Evolutionary conservation across 2,797 vertebrate genomes (phyloP).

Genomic region (Holocentrus rufus): DNA sequence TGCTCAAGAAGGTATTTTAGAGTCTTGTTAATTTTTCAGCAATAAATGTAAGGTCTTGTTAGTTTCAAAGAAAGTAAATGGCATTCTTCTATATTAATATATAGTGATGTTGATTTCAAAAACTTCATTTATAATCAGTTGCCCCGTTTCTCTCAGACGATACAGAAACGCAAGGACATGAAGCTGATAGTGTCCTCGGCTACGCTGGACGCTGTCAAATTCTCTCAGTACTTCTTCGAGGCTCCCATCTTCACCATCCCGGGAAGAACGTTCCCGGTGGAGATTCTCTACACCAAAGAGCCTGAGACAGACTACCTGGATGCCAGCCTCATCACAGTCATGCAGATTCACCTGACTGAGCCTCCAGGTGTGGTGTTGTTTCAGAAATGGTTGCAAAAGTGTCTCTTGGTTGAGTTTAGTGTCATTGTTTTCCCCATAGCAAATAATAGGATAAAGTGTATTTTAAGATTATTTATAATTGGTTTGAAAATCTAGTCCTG

Average conservation of each 20-base stretch:
- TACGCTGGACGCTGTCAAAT: constrained; percentile 90
- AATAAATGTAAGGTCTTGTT: background rate
- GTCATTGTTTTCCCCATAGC: no score
- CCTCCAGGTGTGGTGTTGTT: constrained; percentile 83
- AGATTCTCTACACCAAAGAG: constrained; percentile 91
- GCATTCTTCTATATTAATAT: background rate
- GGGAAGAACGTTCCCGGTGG: constrained; percentile 90
- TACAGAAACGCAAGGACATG: constrained; percentile 90
- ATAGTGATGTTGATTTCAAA: background rate
- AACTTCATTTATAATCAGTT: background rate
- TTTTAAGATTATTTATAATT: background rate
- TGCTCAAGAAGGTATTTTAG: constrained; percentile 87
- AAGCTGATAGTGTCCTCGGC: constrained; percentile 91
- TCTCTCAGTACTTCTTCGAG: constrained; percentile 93
- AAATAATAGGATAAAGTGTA: background rate
- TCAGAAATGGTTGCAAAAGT: no score
- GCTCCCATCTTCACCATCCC: constrained; percentile 92
- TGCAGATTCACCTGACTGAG: constrained; percentile 92
- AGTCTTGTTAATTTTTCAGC: background rate
- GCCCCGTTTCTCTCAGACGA: constrained; percentile 76
- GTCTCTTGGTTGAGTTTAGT: background rate
- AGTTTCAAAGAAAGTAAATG: background rate
- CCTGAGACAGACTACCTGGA: constrained; percentile 92
- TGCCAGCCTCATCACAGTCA: constrained; percentile 90
- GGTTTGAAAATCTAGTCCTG: background rate